These are phyloP conservation scores for Colletes latitarsis DNA, from an alignment of 1,140 invertebrate genomes.

Conservation along the genomic window DNA sequence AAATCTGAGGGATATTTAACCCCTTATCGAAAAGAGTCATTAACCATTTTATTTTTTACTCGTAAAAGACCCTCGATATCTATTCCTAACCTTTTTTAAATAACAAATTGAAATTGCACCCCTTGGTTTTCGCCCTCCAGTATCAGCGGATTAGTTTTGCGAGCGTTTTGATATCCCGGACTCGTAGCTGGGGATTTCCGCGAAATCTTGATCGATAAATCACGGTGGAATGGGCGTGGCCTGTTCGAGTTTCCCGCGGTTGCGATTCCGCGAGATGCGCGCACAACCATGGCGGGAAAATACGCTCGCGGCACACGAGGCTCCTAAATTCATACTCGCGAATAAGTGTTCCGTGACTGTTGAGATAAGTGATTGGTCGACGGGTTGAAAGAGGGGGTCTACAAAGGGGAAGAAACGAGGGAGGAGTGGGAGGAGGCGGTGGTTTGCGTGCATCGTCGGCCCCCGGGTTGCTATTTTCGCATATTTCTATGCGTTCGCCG, in stretches of 20 bases:
- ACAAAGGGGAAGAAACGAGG: slow-evolving; percentile 11
- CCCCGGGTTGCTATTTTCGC: slow-evolving; percentile 56
- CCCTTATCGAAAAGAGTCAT: no score
- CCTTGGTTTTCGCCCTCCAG: no score
- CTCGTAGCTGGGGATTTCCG: not conserved
- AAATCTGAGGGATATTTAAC: no score
- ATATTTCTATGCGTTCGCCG: slow-evolving; percentile 45
- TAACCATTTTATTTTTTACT: no score
- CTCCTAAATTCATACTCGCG: slow-evolving; percentile 56
- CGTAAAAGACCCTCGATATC: no score
- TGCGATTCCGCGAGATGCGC: not conserved
- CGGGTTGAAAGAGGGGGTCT: not conserved
- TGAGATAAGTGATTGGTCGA: slow-evolving; percentile 57
- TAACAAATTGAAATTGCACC: no score
- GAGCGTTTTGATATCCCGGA: not conserved
- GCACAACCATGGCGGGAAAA: not conserved
- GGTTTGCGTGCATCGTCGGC: slow-evolving; percentile 38
- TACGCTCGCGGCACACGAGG: not conserved
- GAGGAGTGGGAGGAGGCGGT: not conserved
- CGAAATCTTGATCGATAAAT: slow-evolving; percentile 45
- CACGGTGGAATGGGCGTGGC: slow-evolving; percentile 44
- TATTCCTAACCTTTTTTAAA: no score
- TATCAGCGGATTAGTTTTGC: no score
- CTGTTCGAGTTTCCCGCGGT: slow-evolving; percentile 45
- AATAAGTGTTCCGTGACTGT: slow-evolving; percentile 55